Base-by-base conservation (phyloP, 2,888 invertebrate genomes). In the Adineta ricciae region DNA sequence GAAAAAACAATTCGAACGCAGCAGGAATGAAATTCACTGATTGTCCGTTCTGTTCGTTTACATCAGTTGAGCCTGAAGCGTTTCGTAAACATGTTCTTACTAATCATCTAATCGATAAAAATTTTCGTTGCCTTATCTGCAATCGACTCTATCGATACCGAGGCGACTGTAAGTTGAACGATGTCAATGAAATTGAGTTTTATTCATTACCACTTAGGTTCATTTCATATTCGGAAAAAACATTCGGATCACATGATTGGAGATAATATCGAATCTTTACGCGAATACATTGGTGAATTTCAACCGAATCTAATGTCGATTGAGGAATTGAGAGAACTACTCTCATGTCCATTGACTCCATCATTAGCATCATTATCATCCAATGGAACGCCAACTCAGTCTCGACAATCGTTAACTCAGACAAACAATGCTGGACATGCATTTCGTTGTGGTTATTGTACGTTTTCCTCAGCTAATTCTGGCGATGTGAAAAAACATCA, bases 401-500 rank as follows among this genome's bases (percentile, higher is more conserved):
- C 5, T 64, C 32, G 32, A 19, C 32, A 16, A 64, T 36, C 16
- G 32, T 64, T 32, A 64, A 50, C 19, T 50, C 50, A 16, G 19
- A 14, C 11, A 64, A 0, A 24, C 38, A 78, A 41, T 78, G 11
- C 38, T 1, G 11, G 41, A 41, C 78, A 78, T 41, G 41, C 78
- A n/a, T 78, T 72, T 83, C 82, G 84, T 8, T 86, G 86, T 83
- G 64, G 84, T 27, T 86, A 86, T 64, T 86, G 86, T 32, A 82
- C 84, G 41, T 86, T 84, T 56, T 64, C 82, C 24, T 84, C 86
- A 16, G 82, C 56, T n/a, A 84, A 86, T 72, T 82, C 82, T 41
- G 86, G 86, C 21, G 86, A 86, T 32, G 86, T 86, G 19, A 84
- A 84, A 41, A 86, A 86, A 27, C 86, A 86, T 83, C 86, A 86